Percentiles rank a stretch among this genome's conserved stretches.
These are phyloP conservation scores for Mirounga angustirostris DNA, from an alignment of 2,113 vertebrate genomes.

Conservation along the genomic window DNA sequence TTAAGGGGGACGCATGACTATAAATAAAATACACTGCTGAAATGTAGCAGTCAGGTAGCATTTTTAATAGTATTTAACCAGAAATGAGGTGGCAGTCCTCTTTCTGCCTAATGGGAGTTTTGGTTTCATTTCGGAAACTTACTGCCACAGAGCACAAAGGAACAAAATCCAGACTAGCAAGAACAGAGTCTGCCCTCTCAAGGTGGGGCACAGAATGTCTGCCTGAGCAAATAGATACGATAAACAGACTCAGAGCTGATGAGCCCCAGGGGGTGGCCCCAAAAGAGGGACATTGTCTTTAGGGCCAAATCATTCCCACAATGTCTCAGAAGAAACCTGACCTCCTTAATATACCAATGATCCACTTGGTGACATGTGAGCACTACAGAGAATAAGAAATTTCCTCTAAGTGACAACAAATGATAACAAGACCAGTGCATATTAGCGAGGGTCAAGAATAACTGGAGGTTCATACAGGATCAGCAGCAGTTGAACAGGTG, in stretches of 20 bases:
- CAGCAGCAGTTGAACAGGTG: background rate
- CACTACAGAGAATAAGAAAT: background rate
- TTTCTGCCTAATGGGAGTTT: background rate
- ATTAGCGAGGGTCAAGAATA: background rate
- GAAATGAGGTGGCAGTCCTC: background rate
- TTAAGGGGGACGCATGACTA: background rate
- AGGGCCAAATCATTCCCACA: background rate
- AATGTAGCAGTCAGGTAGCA: background rate
- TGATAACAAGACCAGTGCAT: background rate
- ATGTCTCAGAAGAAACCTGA: background rate
- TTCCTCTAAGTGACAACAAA: background rate
- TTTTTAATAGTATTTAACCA: background rate
- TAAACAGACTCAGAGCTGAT: background rate
- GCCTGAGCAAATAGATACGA: background rate
- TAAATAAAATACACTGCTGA: background rate
- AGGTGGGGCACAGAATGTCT: background rate
- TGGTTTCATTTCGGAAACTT: background rate
- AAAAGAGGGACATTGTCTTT: background rate
- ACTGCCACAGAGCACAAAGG: background rate
- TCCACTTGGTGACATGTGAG: background rate
- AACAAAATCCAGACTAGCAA: background rate
- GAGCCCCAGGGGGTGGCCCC: too few relatives aligned
- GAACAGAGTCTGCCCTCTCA: background rate
- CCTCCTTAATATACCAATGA: background rate
- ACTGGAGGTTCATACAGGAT: accelerated